phyloP scores from a whole-genome alignment of 2,797 vertebrate species.

The Antennarius maculatus region DNA sequence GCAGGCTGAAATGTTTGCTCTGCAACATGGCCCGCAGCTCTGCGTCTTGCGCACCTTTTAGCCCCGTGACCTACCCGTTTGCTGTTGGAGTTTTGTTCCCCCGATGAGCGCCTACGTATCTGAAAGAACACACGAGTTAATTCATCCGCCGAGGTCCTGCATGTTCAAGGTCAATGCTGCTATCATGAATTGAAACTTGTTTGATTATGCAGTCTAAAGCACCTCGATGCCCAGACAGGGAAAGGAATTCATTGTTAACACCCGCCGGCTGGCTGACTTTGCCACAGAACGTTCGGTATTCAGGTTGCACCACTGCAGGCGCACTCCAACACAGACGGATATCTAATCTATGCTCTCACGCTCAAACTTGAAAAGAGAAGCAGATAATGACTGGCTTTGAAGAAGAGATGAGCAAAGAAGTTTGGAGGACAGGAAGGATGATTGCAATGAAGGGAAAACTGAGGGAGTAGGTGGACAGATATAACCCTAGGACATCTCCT shows the following conservation, averaged over 20 bases:
- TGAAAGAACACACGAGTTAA: constrained; percentile 22
- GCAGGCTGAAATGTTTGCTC: constrained; percentile 64
- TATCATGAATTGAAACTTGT: constrained; percentile 32
- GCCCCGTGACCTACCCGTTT: constrained; percentile 19
- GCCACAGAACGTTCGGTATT: constrained; percentile 46
- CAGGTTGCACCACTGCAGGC: constrained; percentile 19
- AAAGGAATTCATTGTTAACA: constrained; percentile 28
- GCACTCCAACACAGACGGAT: constrained; percentile 33
- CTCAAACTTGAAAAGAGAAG: constrained; percentile 54
- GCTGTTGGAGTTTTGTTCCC: constrained; percentile 20
- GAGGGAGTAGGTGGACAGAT: constrained; percentile 57
- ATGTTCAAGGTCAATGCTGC: constrained; percentile 43
- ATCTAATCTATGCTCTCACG: constrained; percentile 56
- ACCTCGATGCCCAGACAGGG: constrained; percentile 4
- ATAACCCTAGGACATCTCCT: constrained; percentile 51
- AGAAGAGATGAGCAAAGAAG: constrained; percentile 52
- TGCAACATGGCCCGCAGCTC: constrained; percentile 45
- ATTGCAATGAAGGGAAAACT: constrained; percentile 47
- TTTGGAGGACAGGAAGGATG: constrained; percentile 48
- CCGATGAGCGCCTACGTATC: constrained; percentile 5
- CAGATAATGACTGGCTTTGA: constrained; percentile 66
- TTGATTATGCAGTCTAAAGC: constrained; percentile 44
- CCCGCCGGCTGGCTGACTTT: constrained; percentile 24
- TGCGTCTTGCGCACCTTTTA: constrained; percentile 22
- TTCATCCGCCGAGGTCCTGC: constrained; percentile 7